Conservation (phyloP, 2,113 vertebrate species). For the Indri indri region DNA sequence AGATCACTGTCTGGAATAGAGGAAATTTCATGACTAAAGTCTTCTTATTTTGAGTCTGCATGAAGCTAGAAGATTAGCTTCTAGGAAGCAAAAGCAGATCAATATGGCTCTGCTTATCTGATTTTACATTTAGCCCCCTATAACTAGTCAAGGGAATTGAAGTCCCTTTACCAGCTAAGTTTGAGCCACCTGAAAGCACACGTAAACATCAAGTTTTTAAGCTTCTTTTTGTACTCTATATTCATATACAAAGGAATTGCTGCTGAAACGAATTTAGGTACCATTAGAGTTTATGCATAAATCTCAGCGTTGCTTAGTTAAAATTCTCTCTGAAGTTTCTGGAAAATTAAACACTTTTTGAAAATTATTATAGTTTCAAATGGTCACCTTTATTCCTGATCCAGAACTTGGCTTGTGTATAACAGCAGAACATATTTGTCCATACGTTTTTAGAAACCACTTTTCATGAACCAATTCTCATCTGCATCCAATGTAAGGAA, state of each 20-base stretch:
- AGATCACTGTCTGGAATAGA: slow-evolving; percentile 2
- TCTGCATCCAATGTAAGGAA: neutral
- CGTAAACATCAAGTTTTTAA: slow-evolving; percentile 1
- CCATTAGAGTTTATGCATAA: neutral
- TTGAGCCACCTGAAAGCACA: neutral
- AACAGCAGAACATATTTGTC: slow-evolving; percentile 33
- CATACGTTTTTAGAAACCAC: slow-evolving; percentile 17
- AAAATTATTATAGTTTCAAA: slow-evolving; percentile 68
- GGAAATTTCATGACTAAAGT: slow-evolving; percentile 35
- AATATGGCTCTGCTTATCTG: slow-evolving; percentile 58
- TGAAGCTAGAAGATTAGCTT: slow-evolving; percentile 51
- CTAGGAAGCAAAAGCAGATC: slow-evolving; percentile 57
- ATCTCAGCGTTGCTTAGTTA: neutral
- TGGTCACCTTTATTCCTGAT: slow-evolving; percentile 60
- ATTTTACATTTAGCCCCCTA: slow-evolving; percentile 11
- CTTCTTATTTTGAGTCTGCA: neutral
- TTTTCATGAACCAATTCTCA: neutral
- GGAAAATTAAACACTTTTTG: slow-evolving; percentile 9
- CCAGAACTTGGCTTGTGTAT: slow-evolving; percentile 59
- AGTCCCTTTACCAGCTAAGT: neutral
- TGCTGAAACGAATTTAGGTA: slow-evolving; percentile 10
- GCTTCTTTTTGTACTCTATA: neutral
- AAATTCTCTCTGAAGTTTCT: neutral
- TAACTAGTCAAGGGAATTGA: slow-evolving; percentile 41
- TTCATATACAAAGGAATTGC: neutral